Conservation (phyloP, 1,140 invertebrate genomes). For the Phortica variegata region DNA sequence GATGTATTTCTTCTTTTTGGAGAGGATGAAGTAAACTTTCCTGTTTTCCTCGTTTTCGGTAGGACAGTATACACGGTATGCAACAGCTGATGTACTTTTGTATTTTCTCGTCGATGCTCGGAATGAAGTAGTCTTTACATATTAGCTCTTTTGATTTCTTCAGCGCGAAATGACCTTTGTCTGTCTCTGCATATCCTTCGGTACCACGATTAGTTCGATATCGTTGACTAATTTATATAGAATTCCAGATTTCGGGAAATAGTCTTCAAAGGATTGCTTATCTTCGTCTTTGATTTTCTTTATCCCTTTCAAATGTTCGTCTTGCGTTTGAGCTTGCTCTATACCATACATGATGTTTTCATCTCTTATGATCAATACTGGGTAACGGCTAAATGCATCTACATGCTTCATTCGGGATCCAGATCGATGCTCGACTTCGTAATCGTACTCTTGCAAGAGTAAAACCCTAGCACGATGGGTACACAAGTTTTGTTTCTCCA, state of each 20-base stretch:
- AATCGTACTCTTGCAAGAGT: constrained; percentile 29
- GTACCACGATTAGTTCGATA: constrained; percentile 24
- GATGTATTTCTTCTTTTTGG: constrained; percentile 30
- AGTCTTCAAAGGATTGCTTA: background rate
- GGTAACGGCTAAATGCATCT: constrained; percentile 3
- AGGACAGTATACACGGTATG: constrained; percentile 35
- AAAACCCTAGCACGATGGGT: constrained; percentile 24
- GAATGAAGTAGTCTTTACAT: constrained; percentile 49
- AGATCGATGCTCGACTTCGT: constrained; percentile 24
- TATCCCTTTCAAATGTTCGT: background rate
- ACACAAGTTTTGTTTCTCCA: background rate
- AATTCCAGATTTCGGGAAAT: background rate
- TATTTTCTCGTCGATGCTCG: constrained; percentile 37
- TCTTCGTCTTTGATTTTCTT: background rate
- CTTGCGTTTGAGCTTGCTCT: background rate
- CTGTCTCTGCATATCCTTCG: constrained; percentile 33
- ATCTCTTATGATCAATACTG: constrained; percentile 1
- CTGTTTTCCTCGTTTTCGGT: constrained; percentile 47
- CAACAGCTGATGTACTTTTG: background rate
- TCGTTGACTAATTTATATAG: background rate
- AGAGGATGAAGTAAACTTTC: constrained; percentile 46
- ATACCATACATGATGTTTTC: background rate
- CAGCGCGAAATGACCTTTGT: constrained; percentile 49
- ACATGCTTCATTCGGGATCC: constrained; percentile 10
- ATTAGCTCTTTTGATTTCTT: constrained; percentile 52